phyloP scores from a whole-genome alignment of 1,140 invertebrate genomes.

The Trichogramma pretiosum region DNA sequence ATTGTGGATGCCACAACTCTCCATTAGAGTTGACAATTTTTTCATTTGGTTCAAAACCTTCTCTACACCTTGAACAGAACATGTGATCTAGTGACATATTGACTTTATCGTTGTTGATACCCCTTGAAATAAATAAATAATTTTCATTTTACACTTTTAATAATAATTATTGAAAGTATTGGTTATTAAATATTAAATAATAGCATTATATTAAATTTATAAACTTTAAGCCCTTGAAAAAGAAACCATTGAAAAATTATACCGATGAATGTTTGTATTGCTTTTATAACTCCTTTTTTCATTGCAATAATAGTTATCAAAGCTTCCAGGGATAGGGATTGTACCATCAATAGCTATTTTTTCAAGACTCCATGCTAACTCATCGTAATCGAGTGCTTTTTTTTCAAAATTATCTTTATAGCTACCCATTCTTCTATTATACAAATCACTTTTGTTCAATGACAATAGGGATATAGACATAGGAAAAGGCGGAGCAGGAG shows the following conservation, averaged over 20 bases:
- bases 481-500: conserved; percentile 23
- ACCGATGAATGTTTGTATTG: conserved; percentile 10
- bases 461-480: conserved; percentile 21
- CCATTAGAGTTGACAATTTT: conserved; percentile 99
- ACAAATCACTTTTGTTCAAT: conserved; percentile 22
- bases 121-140: conserved; percentile 4
- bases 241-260: too few relatives aligned
- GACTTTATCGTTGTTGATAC: conserved; percentile 27
- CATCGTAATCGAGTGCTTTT: conserved; percentile 19
- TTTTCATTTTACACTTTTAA: too few relatives aligned
- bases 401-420: conserved; percentile 12
- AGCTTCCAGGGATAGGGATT: conserved; percentile 15
- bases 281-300: conserved; percentile 5
- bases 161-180: too few relatives aligned
- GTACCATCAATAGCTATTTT: conserved; percentile 7
- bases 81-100: conserved; percentile 79
- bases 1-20: conserved; percentile 96
- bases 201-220: too few relatives aligned
- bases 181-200: too few relatives aligned
- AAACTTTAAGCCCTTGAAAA: too few relatives aligned
- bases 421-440: conserved; percentile 19
- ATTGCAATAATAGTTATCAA: conserved; percentile 19
- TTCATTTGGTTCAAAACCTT: conserved; percentile 90
- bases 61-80: conserved; percentile 87
- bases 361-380: conserved; percentile 17